Percentiles rank a stretch among this genome's conserved stretches.
These are phyloP conservation scores for Triplophysa tibetana DNA, from an alignment of 2,113 vertebrate genomes.

Conservation along the genomic window DNA sequence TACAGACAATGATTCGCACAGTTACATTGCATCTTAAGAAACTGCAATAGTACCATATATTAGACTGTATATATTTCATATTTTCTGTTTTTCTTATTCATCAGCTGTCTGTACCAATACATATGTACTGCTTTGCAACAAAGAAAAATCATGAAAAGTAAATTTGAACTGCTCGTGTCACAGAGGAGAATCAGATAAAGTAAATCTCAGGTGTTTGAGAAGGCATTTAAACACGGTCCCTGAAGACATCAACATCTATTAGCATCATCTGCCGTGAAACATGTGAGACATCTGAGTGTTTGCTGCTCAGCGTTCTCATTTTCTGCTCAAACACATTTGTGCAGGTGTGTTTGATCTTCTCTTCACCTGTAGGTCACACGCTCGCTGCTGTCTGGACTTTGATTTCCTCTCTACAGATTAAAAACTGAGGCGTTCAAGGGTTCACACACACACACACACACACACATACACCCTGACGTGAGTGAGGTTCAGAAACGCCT, in stretches of 20 bases:
- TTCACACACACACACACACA: too few species aligned
- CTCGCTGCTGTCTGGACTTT: not conserved
- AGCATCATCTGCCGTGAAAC: not conserved
- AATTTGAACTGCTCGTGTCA: not conserved
- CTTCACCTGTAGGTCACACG: not conserved
- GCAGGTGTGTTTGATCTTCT: not conserved
- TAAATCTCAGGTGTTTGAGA: too few species aligned
- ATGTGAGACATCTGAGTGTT: not conserved
- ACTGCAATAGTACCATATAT: too few species aligned
- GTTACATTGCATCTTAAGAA: too few species aligned
- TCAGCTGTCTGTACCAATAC: too few species aligned
- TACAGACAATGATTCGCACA: too few species aligned
- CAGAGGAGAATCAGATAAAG: not conserved
- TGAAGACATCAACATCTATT: not conserved
- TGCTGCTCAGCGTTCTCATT: not conserved
- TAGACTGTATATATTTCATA: too few species aligned
- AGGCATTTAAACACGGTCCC: not conserved
- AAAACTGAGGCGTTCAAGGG: not conserved
- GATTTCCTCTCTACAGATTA: not conserved
- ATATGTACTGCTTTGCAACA: too few species aligned
- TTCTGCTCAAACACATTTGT: not conserved
- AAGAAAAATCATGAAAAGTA: too few species aligned
- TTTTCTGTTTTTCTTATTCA: too few species aligned
- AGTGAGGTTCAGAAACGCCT: too few species aligned
- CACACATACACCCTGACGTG: too few species aligned